Evolutionary conservation across 2,888 invertebrate species (phyloP), one percentile per base, ranked within the genome.

Genomic region (Athalia cordata): DNA sequence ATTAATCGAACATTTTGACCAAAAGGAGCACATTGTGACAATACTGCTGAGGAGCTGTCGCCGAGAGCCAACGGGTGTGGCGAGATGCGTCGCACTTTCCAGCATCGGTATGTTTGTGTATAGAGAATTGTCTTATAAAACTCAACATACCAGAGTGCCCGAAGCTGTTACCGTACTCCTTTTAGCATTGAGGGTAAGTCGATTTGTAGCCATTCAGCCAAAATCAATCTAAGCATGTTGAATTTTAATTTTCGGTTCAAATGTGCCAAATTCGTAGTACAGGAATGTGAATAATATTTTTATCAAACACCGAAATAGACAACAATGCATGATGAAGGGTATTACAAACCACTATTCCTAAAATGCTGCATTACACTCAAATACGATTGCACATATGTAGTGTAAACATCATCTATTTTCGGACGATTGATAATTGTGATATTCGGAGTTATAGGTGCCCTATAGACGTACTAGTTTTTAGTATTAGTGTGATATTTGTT

Each of bases 1-100:
- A 49, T 66, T 13, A 13, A 8, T 49, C 49, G 0, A 15, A 64
- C 55, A 8, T 5, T 52, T 29, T 43, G 7, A 29, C 15, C 7
- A 65, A 29, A 87, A 96, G 95, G 97, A 98, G 90, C 96, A 96
- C 88, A 95, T 98, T 77, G 93, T 98, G 62, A 95, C 95, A 88
- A 96, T 98, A 84, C 93, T 98, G 78, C 92, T 98, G 83, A 94
- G 96, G 85, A 95, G 96, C 85, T 97, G 98, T 47, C 95, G 97
- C 78, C 93, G 95, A 68, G 98, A 98, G 91, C 97, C 97, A 79
- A 95, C 96, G 76, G 96, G 95, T 15, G 93, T 95, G 86, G 98
- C 98, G 47, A 93, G 98, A 81, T 97, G 97, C 86, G 95, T 98
- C 82, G 97, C 98, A 55, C 92, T 98, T 3, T 96, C 96, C 78